Percentiles rank a stretch among this genome's conserved stretches.
These are phyloP conservation scores for Euproctis similis DNA, from an alignment of 2,888 invertebrate genomes.

Conservation along the genomic window DNA sequence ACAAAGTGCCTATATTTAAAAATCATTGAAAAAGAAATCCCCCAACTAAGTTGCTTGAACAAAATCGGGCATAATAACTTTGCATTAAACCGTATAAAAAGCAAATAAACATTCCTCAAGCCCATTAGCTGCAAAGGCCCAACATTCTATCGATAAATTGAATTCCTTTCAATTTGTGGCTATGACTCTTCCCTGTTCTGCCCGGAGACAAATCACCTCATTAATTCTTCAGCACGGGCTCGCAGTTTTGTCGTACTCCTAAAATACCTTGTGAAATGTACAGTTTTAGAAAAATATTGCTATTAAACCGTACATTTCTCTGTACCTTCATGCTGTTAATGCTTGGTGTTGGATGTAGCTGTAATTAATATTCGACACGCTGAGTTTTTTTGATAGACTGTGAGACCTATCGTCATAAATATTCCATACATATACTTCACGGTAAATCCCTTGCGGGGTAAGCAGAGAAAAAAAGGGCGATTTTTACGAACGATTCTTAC, in stretches of 20 bases:
- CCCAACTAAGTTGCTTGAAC: slow-evolving; percentile 13
- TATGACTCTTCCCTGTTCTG: slow-evolving; percentile 30
- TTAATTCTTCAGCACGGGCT: slow-evolving; percentile 50
- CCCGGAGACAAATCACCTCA: slow-evolving; percentile 52
- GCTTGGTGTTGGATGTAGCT: no score
- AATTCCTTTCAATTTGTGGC: slow-evolving; percentile 45
- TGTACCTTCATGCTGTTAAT: no score
- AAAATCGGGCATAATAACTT: slow-evolving; percentile 18
- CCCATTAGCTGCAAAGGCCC: slow-evolving; percentile 28
- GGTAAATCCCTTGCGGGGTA: no score
- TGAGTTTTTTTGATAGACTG: no score
- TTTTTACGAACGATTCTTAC: no score
- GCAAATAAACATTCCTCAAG: slow-evolving; percentile 31
- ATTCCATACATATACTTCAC: no score
- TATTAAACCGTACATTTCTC: no score
- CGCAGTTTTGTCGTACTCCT: slow-evolving; percentile 29
- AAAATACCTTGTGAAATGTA: slow-evolving; percentile 23
- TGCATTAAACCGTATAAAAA: slow-evolving; percentile 26
- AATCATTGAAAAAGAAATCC: slow-evolving; percentile 11
- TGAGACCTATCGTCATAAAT: no score
- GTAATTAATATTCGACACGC: no score
- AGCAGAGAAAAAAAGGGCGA: no score
- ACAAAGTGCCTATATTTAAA: slow-evolving; percentile 5
- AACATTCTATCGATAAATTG: slow-evolving; percentile 33
- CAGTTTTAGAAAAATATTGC: slow-evolving; percentile 7